Percentiles rank a stretch among this genome's conserved stretches.
These are phyloP conservation scores for Trinectes maculatus DNA, from an alignment of 2,113 vertebrate species.

Conservation along the genomic window DNA sequence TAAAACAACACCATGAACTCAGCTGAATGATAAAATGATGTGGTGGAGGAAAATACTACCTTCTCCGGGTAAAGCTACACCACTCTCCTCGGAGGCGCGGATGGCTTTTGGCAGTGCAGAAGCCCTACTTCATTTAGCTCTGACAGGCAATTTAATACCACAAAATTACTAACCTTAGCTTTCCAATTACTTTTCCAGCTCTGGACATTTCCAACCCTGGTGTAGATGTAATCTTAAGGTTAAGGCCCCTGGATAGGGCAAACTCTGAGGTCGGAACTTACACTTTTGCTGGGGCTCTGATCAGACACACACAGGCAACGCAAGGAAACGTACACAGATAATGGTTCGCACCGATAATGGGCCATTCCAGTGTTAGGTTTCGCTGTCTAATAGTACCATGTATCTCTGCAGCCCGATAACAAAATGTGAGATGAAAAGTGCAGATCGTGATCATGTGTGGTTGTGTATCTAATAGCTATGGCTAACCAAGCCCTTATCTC, in stretches of 20 bases:
- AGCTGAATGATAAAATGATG: slow-evolving; percentile 81
- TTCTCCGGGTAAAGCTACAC: slow-evolving; percentile 76
- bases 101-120: slow-evolving; percentile 79
- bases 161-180: slow-evolving; percentile 83
- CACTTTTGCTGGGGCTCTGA: slow-evolving; percentile 46
- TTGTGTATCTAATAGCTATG: slow-evolving; percentile 12
- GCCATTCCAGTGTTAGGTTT: slow-evolving; percentile 18
- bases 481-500: slow-evolving; percentile 3
- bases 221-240: slow-evolving; percentile 77
- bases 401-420: slow-evolving; percentile 20
- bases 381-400: slow-evolving; percentile 2
- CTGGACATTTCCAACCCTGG: slow-evolving; percentile 71
- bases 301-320: background rate
- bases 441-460: background rate
- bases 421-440: slow-evolving; percentile 19
- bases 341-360: slow-evolving; percentile 42
- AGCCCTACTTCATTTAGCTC: slow-evolving; percentile 81
- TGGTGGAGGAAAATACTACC: slow-evolving; percentile 76
- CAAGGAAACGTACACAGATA: slow-evolving; percentile 47
- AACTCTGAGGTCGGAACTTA: slow-evolving; percentile 64
- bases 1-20: slow-evolving; percentile 82
- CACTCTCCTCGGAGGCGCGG: slow-evolving; percentile 65
- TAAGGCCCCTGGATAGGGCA: slow-evolving; percentile 66
- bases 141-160: slow-evolving; percentile 84
- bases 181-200: slow-evolving; percentile 83